Conservation (phyloP, 2,888 invertebrate species). For the Caenorhabditis sulstoni region DNA sequence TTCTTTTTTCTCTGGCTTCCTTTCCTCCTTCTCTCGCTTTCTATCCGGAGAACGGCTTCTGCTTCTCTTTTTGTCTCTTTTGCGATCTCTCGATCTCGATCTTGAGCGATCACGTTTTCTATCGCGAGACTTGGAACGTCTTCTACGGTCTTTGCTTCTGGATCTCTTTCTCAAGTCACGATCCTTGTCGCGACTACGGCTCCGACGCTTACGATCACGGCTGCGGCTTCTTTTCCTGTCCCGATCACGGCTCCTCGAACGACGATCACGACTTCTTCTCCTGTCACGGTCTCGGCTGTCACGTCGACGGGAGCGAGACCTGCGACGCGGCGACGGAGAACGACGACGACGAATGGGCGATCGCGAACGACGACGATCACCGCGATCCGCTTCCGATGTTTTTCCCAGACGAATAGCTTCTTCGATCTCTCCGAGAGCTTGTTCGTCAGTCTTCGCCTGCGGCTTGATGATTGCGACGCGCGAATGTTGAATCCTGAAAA, state of each 20-base stretch:
- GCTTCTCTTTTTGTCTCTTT: slow-evolving; percentile 50
- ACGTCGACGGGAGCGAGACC: slow-evolving; percentile 40
- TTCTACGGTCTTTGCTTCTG: slow-evolving; percentile 54
- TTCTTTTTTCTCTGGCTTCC: slow-evolving; percentile 54
- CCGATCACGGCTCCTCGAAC: slow-evolving; percentile 52
- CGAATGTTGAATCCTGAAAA: slow-evolving; percentile 88
- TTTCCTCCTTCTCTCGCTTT: slow-evolving; percentile 46
- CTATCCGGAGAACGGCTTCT: slow-evolving; percentile 44
- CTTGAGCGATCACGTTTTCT: slow-evolving; percentile 64
- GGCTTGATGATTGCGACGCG: slow-evolving; percentile 91
- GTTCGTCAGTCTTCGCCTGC: slow-evolving; percentile 94
- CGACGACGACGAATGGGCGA: slow-evolving; percentile 35
- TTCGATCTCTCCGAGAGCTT: slow-evolving; percentile 94
- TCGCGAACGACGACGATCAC: background rate
- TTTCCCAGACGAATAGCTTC: slow-evolving; percentile 91
- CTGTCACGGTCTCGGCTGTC: slow-evolving; percentile 42
- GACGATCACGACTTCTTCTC: slow-evolving; percentile 25
- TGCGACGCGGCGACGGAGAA: slow-evolving; percentile 62
- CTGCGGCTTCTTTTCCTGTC: slow-evolving; percentile 54
- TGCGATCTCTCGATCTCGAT: slow-evolving; percentile 46
- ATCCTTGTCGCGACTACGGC: slow-evolving; percentile 49
- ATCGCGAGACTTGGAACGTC: slow-evolving; percentile 60
- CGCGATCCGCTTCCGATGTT: slow-evolving; percentile 31
- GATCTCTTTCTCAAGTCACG: slow-evolving; percentile 35
- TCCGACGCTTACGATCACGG: slow-evolving; percentile 47